phyloP scores from a whole-genome alignment of 2,797 vertebrate species.

The Urosaurus nigricauda region DNA sequence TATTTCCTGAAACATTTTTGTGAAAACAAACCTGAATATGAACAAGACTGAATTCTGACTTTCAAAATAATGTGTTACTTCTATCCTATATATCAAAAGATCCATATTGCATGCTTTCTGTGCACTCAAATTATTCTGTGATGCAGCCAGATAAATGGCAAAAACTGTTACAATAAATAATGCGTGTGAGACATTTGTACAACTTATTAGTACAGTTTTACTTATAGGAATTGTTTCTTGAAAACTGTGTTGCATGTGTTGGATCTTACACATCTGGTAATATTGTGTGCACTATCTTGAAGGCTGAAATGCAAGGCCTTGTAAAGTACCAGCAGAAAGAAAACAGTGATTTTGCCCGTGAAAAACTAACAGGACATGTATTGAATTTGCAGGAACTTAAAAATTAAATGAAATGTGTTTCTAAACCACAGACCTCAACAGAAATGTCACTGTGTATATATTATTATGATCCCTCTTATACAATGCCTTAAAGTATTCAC shows the following conservation, averaged over 20 bases:
- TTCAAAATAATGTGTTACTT: background rate
- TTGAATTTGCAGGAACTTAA: background rate
- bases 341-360: background rate
- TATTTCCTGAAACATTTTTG: background rate
- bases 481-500: no score
- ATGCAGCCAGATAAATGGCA: background rate
- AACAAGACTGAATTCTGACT: background rate
- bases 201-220: background rate
- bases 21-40: background rate
- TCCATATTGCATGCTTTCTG: background rate
- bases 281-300: background rate
- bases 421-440: background rate
- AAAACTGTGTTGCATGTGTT: background rate
- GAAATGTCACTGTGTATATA: background rate
- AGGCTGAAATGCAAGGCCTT: constrained; percentile 2
- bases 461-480: background rate
- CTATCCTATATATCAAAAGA: background rate
- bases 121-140: background rate
- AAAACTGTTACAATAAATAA: background rate
- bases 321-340: background rate
- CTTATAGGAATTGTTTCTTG: background rate
- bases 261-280: background rate
- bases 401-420: background rate
- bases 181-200: background rate
- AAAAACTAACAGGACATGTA: background rate